Conservation (phyloP, 2,797 vertebrate genomes). For the Tinamus major region DNA sequence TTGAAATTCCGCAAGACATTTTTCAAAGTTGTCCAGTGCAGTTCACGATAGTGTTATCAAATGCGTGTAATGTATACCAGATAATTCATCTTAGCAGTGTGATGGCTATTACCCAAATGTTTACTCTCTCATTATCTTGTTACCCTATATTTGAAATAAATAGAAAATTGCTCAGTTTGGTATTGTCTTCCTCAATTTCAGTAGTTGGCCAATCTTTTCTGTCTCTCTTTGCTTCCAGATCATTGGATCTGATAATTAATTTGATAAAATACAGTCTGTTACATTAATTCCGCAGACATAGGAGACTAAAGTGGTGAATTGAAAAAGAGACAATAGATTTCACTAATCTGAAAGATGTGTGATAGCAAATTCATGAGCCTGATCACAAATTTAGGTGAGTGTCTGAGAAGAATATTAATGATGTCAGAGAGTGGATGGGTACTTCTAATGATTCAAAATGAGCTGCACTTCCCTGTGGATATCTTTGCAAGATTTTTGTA, state of each 20-base stretch:
- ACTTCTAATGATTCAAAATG: not conserved
- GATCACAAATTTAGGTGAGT: not conserved
- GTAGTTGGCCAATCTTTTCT: not conserved
- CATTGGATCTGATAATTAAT: constrained; percentile 42
- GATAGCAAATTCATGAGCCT: constrained; percentile 26
- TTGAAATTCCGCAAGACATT: not conserved
- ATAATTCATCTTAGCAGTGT: not conserved
- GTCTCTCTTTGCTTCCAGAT: constrained; percentile 1
- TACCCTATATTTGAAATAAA: constrained; percentile 13
- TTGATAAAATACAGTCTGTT: not conserved
- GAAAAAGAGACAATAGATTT: not conserved
- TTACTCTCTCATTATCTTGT: constrained; percentile 19
- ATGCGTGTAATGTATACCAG: not conserved
- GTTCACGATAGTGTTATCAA: not conserved
- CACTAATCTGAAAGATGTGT: not conserved
- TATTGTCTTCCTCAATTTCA: constrained; percentile 25
- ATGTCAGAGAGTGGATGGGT: not conserved
- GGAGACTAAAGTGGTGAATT: constrained; percentile 10
- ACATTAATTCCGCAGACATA: not conserved
- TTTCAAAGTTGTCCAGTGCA: not conserved
- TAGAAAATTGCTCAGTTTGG: constrained; percentile 9
- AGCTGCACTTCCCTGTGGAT: not conserved
- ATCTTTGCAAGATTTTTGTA: not conserved
- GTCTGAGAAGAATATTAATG: not conserved
- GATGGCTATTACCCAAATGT: not conserved